These are phyloP conservation scores for Leptinotarsa juncta DNA, from an alignment of 2,888 invertebrate species.

Conservation along the genomic window DNA sequence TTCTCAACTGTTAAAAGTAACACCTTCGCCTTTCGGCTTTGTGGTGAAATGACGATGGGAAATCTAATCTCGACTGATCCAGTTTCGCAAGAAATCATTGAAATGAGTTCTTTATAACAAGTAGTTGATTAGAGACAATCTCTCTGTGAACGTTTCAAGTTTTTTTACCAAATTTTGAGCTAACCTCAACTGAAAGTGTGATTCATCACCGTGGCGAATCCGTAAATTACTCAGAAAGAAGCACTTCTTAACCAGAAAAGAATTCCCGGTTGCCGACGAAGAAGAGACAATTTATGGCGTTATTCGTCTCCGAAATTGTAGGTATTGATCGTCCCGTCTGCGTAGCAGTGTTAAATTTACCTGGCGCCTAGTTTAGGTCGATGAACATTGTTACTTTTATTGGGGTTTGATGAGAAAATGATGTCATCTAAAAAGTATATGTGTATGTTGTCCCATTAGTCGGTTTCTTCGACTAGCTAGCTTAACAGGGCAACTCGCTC, in stretches of 20 bases:
- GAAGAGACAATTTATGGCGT: slow-evolving; percentile 39
- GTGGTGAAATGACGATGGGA: too few species aligned
- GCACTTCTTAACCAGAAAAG: slow-evolving; percentile 26
- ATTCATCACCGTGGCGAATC: slow-evolving; percentile 9
- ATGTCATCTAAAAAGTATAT: slow-evolving; percentile 64
- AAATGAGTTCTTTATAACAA: too few species aligned
- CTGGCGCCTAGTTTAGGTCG: slow-evolving; percentile 56
- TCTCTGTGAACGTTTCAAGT: too few species aligned
- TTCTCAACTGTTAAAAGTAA: too few species aligned
- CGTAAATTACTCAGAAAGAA: slow-evolving; percentile 12
- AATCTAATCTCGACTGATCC: too few species aligned
- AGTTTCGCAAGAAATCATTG: too few species aligned
- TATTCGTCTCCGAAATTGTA: slow-evolving; percentile 40
- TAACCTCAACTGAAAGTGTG: background rate
- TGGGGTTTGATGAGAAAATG: slow-evolving; percentile 65
- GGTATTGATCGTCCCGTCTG: slow-evolving; percentile 46
- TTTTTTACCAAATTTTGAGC: background rate
- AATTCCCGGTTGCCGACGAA: slow-evolving; percentile 31
- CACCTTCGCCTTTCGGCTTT: too few species aligned
- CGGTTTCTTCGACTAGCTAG: slow-evolving; percentile 24
- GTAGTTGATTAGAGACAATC: too few species aligned
- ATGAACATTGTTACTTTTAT: slow-evolving; percentile 63
- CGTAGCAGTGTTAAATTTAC: slow-evolving; percentile 55
- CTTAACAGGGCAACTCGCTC: slow-evolving; percentile 35
- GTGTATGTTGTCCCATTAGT: slow-evolving; percentile 63